Base-by-base conservation (phyloP, 2,113 vertebrate species). In the Istiophorus platypterus region DNA sequence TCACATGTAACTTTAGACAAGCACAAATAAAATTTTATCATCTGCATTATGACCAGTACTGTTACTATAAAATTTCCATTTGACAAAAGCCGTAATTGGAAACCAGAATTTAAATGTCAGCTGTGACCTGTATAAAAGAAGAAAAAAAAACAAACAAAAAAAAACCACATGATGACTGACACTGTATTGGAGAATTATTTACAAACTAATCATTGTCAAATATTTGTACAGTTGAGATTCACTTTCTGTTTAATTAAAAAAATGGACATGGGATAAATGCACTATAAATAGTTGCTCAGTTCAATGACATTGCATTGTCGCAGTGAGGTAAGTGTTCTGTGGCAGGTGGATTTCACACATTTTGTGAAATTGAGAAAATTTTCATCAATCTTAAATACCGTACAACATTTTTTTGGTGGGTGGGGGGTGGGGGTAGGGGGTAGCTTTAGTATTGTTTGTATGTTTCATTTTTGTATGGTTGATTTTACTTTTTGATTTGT, bases 391-490 rank as follows among this genome's bases (percentile, higher is more conserved):
- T 61, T 86, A 72, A 92, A 91, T 78, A 83, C 83, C 45, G 77
- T 90, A 82, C 88, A 69, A 80, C 62, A 26, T 88, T 80, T 84
- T 80, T 79, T 47, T 17, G 34, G 58, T 27, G 41, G 62, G 26
- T 14, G n/a, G 11, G 14, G 18, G 34, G 2, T 1, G 45, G 59
- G 26, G 31, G 3, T 34, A 6, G 66, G 83, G 75, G 84, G 76
- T 92, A 94, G 92, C 87, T 94, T 88, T 87, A 91, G 91, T 86
- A 92, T 90, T 80, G 86, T 94, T 95, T 93, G 82, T 92, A 94
- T 88, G 84, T 91, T 89, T 91, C 57, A 85, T 82, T 89, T 94
- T 93, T 92, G 88, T 91, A 91, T 78, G 69, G 61, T 91, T 88
- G 29, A 83, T 85, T 85, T 90, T 92, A 85, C 79, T 85, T 88